These are phyloP conservation scores for Rhabdomys dilectus DNA, from an alignment of 2,113 vertebrate species.

Conservation along the genomic window DNA sequence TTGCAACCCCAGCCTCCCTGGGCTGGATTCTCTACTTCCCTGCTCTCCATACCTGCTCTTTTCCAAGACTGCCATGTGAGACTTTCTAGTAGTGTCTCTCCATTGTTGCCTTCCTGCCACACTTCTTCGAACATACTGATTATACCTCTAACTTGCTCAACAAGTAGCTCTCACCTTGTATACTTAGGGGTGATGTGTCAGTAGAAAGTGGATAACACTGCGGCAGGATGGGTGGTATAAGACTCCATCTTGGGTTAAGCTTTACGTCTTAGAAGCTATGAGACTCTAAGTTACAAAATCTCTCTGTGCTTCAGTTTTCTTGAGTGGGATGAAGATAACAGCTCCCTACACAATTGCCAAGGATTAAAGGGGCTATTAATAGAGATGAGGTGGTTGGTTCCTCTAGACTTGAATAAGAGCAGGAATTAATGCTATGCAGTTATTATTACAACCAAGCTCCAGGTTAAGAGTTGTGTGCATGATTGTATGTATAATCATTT, in stretches of 20 bases:
- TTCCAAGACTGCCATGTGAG: neutral
- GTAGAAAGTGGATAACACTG: neutral
- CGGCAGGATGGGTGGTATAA: too few relatives aligned
- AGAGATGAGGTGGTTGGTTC: neutral
- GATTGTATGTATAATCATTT: neutral
- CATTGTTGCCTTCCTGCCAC: neutral
- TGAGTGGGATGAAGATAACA: neutral
- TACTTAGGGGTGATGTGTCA: rapidly evolving
- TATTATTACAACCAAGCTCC: neutral
- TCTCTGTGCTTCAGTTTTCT: slow-evolving; percentile 15
- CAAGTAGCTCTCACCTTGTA: neutral
- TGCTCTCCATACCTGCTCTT: neutral
- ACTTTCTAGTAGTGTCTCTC: neutral
- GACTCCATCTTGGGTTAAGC: neutral
- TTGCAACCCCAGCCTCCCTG: neutral
- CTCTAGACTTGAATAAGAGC: neutral
- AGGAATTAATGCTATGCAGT: neutral
- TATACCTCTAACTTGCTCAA: neutral
- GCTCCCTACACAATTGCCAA: neutral
- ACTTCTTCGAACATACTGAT: neutral
- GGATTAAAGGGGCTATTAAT: neutral
- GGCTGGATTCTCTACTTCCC: neutral
- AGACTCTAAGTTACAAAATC: neutral
- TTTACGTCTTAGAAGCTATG: neutral
- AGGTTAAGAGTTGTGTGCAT: neutral